Evolutionary conservation across 2,113 vertebrate genomes (phyloP), one percentile per base, ranked within the genome.

Genomic region (Tragelaphus strepsiceros): DNA sequence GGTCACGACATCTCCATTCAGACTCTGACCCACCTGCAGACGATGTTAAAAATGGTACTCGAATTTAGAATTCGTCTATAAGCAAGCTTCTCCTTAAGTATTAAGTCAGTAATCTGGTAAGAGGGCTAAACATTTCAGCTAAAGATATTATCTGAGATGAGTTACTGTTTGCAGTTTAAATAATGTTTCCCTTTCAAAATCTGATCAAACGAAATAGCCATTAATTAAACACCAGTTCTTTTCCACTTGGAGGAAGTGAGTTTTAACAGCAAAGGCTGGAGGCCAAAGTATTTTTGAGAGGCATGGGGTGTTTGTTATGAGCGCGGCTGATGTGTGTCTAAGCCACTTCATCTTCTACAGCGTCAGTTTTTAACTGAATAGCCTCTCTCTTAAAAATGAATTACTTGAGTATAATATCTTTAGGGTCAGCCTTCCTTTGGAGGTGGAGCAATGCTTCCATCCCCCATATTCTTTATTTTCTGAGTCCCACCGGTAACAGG

Each of bases 381-480:
- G 81, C 71, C 32, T 90, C 3, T 51, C 11, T 88, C 39, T 96
- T 80, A 1, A 22, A n/a, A 54, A 97, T 91, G 95, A 88, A 96
- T 81, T 13, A 14, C 39, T 22, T 77, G 71, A 43, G 2, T 77
- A 4, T 4, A 56, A 0, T 16, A 15, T 62, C 82, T 32, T 96
- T 96, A 3, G 53, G 43, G 12, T 74, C n/a, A 26, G 53, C 28
- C 26, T 7, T 39, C 32, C 21, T 39, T 84, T 74, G 67, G 19
- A 35, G 15, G 0, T 43, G 32, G 26, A 46, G 7, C 56, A 16
- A 0, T 39, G 8, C 9, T 53, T 24, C 32, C 43, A 4, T 14
- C 5, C 46, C 30, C 7, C 2, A 6, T 13, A 12, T 35, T 32
- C n/a, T 22, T 8, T 10, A 2, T 61, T 49, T 74, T 46, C 87